These are phyloP conservation scores for Amblyornis subalaris DNA, from an alignment of 2,113 vertebrate species.

Conservation along the genomic window DNA sequence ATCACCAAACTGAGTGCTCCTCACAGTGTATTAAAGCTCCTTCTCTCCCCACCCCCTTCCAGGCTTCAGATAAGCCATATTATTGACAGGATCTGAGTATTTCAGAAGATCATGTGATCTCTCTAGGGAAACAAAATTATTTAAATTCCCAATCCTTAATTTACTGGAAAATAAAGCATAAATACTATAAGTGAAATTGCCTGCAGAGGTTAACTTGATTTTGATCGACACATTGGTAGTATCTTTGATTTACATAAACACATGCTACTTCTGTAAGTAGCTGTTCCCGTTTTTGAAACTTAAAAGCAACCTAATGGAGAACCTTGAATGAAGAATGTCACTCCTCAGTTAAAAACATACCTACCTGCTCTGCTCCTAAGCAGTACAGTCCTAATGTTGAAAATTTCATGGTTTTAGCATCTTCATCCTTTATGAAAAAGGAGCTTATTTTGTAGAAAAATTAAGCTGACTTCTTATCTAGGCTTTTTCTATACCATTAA, in stretches of 20 bases:
- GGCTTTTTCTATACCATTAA: not conserved
- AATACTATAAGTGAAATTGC: not conserved
- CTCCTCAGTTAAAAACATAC: not conserved
- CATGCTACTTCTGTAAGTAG: not conserved
- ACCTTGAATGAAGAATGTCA: not conserved
- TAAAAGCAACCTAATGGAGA: not conserved
- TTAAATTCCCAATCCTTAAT: not conserved
- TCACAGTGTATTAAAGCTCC: not conserved
- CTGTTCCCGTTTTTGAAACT: not conserved
- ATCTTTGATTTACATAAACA: not conserved
- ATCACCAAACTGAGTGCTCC: not conserved
- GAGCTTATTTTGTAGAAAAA: not conserved
- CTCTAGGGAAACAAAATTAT: not conserved
- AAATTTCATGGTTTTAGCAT: not conserved
- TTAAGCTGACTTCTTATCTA: not conserved
- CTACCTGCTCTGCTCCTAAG: not conserved
- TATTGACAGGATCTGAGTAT: not conserved
- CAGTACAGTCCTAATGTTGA: not conserved
- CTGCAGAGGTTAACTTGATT: not conserved
- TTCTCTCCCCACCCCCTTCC: not conserved
- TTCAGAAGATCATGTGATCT: not conserved
- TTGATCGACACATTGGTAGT: not conserved
- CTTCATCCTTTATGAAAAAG: not conserved
- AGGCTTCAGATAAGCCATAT: not conserved
- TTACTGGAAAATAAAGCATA: not conserved